These are phyloP conservation scores for roundworm (Caenorhabditis elegans) DNA, from an alignment of 1,140 invertebrate species.

Conservation along the genomic window DNA sequence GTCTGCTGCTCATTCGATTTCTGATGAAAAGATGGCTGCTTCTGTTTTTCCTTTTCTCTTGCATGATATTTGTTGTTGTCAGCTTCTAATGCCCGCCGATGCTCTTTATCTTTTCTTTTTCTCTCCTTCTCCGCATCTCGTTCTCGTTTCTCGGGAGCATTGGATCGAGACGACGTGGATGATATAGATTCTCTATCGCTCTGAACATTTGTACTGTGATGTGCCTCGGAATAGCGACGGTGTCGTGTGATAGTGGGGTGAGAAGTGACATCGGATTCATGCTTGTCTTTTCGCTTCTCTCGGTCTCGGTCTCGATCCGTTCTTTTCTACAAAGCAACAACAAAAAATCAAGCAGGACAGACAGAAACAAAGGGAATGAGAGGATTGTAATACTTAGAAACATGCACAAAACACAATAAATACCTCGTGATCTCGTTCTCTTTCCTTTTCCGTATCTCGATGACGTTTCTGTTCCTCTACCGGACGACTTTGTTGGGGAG, in stretches of 20 bases:
- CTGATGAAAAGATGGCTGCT: no score
- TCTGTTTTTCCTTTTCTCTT: not conserved
- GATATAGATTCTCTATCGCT: not conserved
- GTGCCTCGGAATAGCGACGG: not conserved
- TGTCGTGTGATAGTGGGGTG: no score
- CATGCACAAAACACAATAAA: no score
- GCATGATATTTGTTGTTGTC: not conserved
- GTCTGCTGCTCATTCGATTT: no score
- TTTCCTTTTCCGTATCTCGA: not conserved
- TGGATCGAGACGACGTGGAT: not conserved
- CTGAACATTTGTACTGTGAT: not conserved
- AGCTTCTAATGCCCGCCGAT: not conserved
- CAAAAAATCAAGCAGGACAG: not conserved
- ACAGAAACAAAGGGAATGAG: slow-evolving; percentile 8
- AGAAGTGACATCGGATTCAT: not conserved
- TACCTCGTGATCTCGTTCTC: no score
- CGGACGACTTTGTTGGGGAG: not conserved
- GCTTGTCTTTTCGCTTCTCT: not conserved
- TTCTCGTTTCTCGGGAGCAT: not conserved
- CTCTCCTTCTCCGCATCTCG: not conserved
- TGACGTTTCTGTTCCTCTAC: not conserved
- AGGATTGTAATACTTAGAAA: no score
- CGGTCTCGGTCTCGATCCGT: not conserved
- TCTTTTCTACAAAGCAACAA: not conserved
- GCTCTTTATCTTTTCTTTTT: not conserved